Base-by-base conservation (phyloP, 2,797 vertebrate genomes). In the Cryptoprocta ferox region DNA sequence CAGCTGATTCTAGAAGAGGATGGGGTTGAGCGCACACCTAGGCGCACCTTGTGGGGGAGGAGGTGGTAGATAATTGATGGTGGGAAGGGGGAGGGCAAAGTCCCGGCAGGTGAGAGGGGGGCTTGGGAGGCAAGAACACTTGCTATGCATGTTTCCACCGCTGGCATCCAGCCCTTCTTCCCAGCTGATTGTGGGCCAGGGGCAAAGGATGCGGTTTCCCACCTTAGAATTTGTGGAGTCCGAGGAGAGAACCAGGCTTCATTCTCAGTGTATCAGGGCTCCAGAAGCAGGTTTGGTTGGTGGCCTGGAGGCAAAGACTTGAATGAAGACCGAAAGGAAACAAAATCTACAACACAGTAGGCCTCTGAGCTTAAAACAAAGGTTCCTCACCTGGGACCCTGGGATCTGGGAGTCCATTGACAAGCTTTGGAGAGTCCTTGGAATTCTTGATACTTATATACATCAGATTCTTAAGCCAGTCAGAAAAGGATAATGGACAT, bases 31-130 rank as follows among this genome's bases (percentile, higher is more conserved):
- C 6, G 18, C 37, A 16, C 13, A 19, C n/a, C 39, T 30, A 32
- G 32, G 28, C 32, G 13, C 63, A 39, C 19, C 86, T 88, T 76
- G 26, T 66, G 26, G 63, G 83, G 30, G 71, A 65, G 83, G 79
- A 79, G 65, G 50, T 30, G 68, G 61, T 70, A 15, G 92, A 28
- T 93, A 45, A 84, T 68, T 83, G 95, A 42, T 59, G 30, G 71
- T 30, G 63, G 75, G 35, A 50, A 78, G 28, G 16, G 42, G n/a
- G 35, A 59, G 42, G 42, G 53, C 75, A 35, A 16, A 82, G 85
- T 68, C 81, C 84, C 26, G 3, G 61, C 92, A 96, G 97, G 96
- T 96, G 93, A 87, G 93, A n/a, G 32, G 28, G 28, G 65, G 48
- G 5, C 68, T 15, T 1, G 65, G 61, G 39, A 21, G 14, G 63